These are phyloP conservation scores for Danaus melanippus DNA, from an alignment of 1,140 invertebrate species.

Conservation along the genomic window DNA sequence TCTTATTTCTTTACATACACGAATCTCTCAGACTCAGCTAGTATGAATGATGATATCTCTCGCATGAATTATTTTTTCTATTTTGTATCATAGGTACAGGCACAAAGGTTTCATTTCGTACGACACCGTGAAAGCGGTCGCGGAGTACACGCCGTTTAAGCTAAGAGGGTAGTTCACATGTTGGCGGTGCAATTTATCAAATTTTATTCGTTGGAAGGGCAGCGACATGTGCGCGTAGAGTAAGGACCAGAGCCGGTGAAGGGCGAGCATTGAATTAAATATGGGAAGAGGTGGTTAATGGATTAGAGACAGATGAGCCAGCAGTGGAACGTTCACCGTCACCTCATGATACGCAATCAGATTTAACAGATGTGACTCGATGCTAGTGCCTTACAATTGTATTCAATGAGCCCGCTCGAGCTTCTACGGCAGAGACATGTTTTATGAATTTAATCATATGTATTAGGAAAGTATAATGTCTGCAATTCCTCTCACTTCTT, in stretches of 20 bases:
- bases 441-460: too few relatives aligned
- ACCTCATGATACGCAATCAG: slow-evolving; percentile 56
- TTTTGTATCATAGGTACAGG: too few relatives aligned
- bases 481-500: too few relatives aligned
- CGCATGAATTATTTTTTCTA: slow-evolving; percentile 5
- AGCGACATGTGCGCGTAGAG: slow-evolving; percentile 62
- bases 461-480: too few relatives aligned
- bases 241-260: slow-evolving; percentile 51
- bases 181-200: slow-evolving; percentile 68
- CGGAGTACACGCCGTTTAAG: slow-evolving; percentile 54
- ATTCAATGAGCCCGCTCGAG: too few relatives aligned
- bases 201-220: slow-evolving; percentile 63
- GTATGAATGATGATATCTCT: slow-evolving; percentile 41
- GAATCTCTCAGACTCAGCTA: slow-evolving; percentile 2
- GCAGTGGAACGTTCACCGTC: slow-evolving; percentile 20
- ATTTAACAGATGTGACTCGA: slow-evolving; percentile 48
- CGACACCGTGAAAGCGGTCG: slow-evolving; percentile 12
- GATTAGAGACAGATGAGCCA: slow-evolving; percentile 57
- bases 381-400: slow-evolving; percentile 5
- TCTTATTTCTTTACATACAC: slow-evolving; percentile 3
- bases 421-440: too few relatives aligned
- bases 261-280: slow-evolving; percentile 51
- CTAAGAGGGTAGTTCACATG: slow-evolving; percentile 68
- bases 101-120: slow-evolving; percentile 21
- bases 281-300: slow-evolving; percentile 65